phyloP scores from a whole-genome alignment of 2,797 vertebrate genomes.

The Cynodonichthys magdalenae region DNA sequence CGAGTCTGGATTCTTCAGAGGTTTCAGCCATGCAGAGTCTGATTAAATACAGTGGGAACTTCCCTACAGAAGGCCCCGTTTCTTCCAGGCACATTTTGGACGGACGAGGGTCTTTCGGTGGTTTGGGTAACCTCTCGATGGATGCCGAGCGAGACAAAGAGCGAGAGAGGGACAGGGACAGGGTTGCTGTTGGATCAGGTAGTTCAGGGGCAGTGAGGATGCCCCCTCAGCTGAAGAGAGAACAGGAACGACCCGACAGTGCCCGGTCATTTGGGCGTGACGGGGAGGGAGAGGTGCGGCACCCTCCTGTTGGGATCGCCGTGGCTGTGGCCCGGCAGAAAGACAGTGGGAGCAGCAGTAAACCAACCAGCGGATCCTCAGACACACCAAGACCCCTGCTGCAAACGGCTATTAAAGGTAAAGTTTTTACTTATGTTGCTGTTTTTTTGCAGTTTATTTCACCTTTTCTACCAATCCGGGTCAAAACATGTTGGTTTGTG shows the following conservation, averaged over 20 bases:
- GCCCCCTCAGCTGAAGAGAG: conserved; percentile 89
- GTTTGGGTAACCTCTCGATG: conserved; percentile 83
- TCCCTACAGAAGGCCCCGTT: conserved; percentile 82
- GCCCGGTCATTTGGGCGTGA: conserved; percentile 92
- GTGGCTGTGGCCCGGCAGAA: conserved; percentile 97
- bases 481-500: too few species aligned
- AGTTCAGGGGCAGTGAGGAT: conserved; percentile 81
- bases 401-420: conserved; percentile 89
- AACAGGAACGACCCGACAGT: conserved; percentile 92
- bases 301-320: conserved; percentile 94
- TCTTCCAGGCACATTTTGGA: conserved; percentile 80
- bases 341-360: conserved; percentile 83
- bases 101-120: conserved; percentile 89
- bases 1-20: conserved; percentile 74
- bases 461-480: too few species aligned
- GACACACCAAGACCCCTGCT: conserved; percentile 87
- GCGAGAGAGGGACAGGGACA: conserved; percentile 65
- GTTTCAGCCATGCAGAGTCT: conserved; percentile 97
- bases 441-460: neutral
- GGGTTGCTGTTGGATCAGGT: conserved; percentile 64
- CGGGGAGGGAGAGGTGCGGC: conserved; percentile 91
- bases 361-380: conserved; percentile 79
- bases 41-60: conserved; percentile 97
- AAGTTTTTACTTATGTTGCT: neutral
- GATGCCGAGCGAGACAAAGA: conserved; percentile 38